A percentile compares a stretch with the other conserved stretches of the same genome.
Evolutionary conservation across 2,797 vertebrate species (phyloP).

Genomic region (Sciurus vulgaris): DNA sequence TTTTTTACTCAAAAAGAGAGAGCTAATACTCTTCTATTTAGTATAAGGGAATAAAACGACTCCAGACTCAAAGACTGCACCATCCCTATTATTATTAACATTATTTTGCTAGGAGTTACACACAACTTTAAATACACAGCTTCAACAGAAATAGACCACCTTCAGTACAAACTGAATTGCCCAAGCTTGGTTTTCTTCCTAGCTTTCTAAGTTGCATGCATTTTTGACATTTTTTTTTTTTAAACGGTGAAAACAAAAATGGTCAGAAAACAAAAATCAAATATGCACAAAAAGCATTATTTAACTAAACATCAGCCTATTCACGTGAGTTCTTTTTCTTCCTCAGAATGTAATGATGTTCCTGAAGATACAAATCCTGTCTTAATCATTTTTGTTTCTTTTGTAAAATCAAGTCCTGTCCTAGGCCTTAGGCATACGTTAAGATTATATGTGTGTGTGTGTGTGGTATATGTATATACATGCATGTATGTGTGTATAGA

Average conservation of each 20-base stretch:
- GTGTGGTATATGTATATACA: background rate
- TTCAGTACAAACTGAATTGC: background rate
- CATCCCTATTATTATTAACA: no score
- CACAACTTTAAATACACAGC: background rate
- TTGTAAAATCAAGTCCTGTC: background rate
- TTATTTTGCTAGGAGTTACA: background rate
- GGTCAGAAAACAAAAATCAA: background rate
- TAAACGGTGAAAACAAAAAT: conserved; percentile 24
- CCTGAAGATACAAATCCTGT: background rate
- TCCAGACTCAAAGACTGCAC: background rate
- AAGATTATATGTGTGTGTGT: background rate
- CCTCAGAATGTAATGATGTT: background rate
- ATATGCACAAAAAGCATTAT: background rate
- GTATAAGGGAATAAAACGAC: background rate
- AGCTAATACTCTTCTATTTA: background rate
- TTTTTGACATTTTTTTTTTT: background rate
- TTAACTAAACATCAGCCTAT: background rate
- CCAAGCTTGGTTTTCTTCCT: background rate
- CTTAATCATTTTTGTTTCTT: background rate
- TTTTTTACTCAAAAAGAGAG: background rate
- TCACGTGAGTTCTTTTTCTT: background rate
- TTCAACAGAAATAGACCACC: background rate
- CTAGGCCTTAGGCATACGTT: background rate
- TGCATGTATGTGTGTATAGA: no score
- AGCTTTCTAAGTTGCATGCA: background rate